Conservation (phyloP, 2,888 invertebrate species). For the Eilema caniola region DNA sequence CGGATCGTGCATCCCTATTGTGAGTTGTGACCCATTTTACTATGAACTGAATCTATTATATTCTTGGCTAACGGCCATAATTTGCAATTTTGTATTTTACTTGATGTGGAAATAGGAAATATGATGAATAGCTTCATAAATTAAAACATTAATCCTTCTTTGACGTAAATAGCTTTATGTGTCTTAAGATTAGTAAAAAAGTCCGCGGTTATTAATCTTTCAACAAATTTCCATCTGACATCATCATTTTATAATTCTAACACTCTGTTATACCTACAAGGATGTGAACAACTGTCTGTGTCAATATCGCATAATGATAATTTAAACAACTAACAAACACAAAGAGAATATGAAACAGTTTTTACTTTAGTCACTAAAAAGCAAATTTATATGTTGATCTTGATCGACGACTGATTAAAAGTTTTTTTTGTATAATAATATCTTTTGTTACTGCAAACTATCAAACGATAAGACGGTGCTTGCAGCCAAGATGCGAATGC, state of each 20-base stretch:
- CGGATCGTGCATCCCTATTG: neutral
- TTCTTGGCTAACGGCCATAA: conserved; percentile 42
- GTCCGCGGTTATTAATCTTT: conserved; percentile 5
- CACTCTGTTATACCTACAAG: conserved; percentile 9
- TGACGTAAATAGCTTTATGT: conserved; percentile 12
- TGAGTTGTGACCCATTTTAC: conserved; percentile 23
- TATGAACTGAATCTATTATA: conserved; percentile 31
- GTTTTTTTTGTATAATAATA: neutral
- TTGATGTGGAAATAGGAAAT: conserved; percentile 34
- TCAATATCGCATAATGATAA: conserved; percentile 8
- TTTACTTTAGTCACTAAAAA: neutral
- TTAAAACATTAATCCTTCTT: conserved; percentile 14
- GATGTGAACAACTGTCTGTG: neutral
- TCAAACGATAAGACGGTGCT: neutral
- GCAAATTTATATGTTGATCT: neutral
- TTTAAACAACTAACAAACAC: conserved; percentile 4
- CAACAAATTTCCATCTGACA: conserved; percentile 16
- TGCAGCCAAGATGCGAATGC: neutral
- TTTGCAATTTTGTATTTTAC: conserved; percentile 34
- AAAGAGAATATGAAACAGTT: neutral
- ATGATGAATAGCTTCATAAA: conserved; percentile 22
- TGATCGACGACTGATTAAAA: neutral
- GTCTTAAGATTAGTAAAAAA: conserved; percentile 3
- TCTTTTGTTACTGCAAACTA: neutral
- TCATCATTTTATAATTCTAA: conserved; percentile 12